Conservation (phyloP, 2,888 invertebrate species). For the Eutolmus rufibarbis region DNA sequence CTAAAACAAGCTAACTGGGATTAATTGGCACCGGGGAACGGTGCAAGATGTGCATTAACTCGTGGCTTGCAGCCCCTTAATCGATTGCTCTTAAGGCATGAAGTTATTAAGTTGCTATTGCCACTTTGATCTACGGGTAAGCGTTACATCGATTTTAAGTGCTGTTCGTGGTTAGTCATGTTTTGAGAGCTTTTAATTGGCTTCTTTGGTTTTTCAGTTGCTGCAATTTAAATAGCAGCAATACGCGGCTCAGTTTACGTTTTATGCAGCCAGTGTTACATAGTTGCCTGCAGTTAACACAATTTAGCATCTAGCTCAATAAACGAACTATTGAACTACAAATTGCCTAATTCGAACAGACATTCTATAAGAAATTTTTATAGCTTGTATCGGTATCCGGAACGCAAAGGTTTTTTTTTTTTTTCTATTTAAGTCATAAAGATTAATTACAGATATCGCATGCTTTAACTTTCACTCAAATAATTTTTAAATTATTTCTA, state of each 20-base stretch:
- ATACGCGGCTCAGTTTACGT: neutral
- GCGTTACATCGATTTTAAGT: neutral
- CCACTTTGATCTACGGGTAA: neutral
- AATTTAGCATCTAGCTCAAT: neutral
- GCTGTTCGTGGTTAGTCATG: neutral
- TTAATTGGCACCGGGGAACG: neutral
- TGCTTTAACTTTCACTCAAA: neutral
- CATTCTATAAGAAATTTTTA: neutral
- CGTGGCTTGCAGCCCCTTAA: neutral
- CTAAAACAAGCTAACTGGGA: neutral
- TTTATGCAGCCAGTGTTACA: neutral
- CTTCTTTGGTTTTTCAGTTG: neutral
- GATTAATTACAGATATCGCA: neutral
- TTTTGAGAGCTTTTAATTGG: neutral
- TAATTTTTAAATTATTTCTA: neutral
- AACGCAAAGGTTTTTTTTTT: neutral
- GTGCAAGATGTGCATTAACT: neutral
- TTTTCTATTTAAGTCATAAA: neutral
- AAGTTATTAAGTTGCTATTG: neutral
- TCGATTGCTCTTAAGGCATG: neutral
- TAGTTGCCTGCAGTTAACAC: neutral
- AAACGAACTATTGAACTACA: neutral
- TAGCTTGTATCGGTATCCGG: neutral
- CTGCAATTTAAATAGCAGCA: neutral
- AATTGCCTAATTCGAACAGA: neutral